These are phyloP conservation scores for Brachionus sp. DNA, from an alignment of 1,140 invertebrate species.

Conservation along the genomic window DNA sequence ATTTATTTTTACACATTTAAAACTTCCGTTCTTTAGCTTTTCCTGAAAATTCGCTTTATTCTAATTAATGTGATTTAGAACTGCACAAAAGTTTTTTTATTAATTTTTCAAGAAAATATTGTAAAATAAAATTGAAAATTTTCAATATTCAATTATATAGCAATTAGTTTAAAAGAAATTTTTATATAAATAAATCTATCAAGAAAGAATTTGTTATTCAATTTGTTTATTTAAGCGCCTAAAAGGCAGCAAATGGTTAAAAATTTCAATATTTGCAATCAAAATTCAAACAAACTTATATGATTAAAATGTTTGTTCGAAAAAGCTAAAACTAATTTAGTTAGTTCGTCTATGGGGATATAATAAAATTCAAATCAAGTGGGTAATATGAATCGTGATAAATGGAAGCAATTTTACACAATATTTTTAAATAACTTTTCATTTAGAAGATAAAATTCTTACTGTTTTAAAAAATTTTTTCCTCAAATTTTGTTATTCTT, in stretches of 20 bases:
- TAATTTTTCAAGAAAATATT: not conserved
- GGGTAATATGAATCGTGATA: not conserved
- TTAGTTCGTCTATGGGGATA: not conserved
- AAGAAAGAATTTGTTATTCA: conserved; percentile 4
- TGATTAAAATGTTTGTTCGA: not conserved
- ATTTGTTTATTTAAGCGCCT: conserved; percentile 2
- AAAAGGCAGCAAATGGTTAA: not conserved
- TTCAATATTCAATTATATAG: not conserved
- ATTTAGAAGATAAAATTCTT: not conserved
- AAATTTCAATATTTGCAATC: not conserved
- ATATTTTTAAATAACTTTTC: not conserved
- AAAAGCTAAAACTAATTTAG: not conserved
- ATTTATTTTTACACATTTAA: not conserved
- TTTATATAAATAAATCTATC: not conserved
- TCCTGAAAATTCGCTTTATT: not conserved
- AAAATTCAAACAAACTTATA: not conserved
- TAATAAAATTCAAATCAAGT: not conserved
- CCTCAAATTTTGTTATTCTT: not conserved
- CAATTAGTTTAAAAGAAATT: not conserved
- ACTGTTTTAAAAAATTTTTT: not conserved
- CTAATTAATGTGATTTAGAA: not conserved
- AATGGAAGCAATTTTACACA: not conserved
- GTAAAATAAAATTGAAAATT: not conserved
- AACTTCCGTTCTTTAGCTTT: not conserved
- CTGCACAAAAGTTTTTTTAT: not conserved